A percentile compares a stretch with the other conserved stretches of the same genome.
These are phyloP conservation scores for Coluber constrictor DNA, from an alignment of 2,797 vertebrate species.

Conservation along the genomic window DNA sequence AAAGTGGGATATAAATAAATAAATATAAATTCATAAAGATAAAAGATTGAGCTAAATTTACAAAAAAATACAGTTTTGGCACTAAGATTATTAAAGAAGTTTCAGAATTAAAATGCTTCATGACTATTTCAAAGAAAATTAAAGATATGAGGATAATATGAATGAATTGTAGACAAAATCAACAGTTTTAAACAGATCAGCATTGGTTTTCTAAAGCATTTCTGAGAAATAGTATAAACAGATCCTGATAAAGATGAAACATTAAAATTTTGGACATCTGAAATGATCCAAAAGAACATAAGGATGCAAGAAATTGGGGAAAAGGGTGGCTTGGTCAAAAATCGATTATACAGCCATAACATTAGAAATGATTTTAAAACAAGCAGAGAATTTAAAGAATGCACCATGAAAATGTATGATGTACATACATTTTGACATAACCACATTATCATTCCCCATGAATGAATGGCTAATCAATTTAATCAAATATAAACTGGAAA, in stretches of 20 bases:
- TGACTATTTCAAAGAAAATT: not conserved
- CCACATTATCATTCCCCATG: not conserved
- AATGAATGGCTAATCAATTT: not conserved
- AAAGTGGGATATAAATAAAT: not conserved
- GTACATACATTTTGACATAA: not conserved
- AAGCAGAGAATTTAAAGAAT: not conserved
- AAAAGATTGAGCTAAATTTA: not conserved
- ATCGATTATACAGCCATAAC: not conserved
- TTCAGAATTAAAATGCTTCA: not conserved
- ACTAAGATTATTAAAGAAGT: not conserved
- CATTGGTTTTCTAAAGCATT: not conserved
- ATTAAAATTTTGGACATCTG: not conserved
- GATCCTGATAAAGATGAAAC: not conserved
- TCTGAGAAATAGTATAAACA: not conserved
- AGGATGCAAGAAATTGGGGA: not conserved
- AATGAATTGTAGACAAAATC: not conserved
- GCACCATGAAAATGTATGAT: not conserved
- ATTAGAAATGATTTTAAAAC: not conserved
- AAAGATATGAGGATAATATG: not conserved
- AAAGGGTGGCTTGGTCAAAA: not conserved
- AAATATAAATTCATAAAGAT: not conserved
- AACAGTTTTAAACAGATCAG: not conserved
- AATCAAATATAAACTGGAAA: not conserved
- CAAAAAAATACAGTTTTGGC: not conserved
- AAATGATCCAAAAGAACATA: not conserved